Conservation (phyloP, 1,140 invertebrate species). For the Meloidogyne chitwoodi region DNA sequence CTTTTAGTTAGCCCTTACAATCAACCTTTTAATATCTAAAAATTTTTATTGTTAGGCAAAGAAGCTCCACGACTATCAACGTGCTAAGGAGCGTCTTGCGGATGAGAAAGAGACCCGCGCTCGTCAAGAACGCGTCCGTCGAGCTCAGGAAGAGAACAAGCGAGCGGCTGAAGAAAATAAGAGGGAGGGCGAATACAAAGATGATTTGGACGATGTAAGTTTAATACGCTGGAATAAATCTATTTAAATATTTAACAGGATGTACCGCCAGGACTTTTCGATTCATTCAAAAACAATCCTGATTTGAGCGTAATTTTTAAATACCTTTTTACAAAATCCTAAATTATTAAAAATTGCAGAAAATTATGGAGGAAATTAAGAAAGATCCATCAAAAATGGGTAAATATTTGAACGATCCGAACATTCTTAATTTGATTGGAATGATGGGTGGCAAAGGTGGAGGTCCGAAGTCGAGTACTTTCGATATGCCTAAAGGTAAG, state of each 20-base stretch:
- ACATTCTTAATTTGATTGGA: conserved; percentile 20
- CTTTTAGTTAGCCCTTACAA: too few species aligned
- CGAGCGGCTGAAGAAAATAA: conserved; percentile 33
- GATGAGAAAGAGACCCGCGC: conserved; percentile 60
- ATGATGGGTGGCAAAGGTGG: conserved; percentile 18
- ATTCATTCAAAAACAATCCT: conserved; percentile 21
- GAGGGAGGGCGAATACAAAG: not conserved
- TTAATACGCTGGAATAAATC: not conserved
- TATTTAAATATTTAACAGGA: not conserved
- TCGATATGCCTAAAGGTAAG: not conserved
- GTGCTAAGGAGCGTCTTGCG: conserved; percentile 59
- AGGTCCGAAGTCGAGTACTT: not conserved
- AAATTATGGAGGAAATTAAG: conserved; percentile 26
- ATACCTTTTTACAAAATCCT: not conserved
- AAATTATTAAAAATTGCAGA: conserved; percentile 24
- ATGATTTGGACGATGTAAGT: not conserved
- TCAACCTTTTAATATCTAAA: too few species aligned
- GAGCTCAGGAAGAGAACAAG: conserved; percentile 61
- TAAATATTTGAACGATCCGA: conserved; percentile 24
- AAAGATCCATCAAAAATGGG: conserved; percentile 32
- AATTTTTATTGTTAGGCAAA: conserved; percentile 58
- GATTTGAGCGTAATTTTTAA: not conserved
- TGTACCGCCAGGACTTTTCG: not conserved
- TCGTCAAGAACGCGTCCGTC: conserved; percentile 59
- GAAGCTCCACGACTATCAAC: conserved; percentile 61